phyloP scores from a whole-genome alignment of 2,113 vertebrate species.

The Piaya cayana region DNA sequence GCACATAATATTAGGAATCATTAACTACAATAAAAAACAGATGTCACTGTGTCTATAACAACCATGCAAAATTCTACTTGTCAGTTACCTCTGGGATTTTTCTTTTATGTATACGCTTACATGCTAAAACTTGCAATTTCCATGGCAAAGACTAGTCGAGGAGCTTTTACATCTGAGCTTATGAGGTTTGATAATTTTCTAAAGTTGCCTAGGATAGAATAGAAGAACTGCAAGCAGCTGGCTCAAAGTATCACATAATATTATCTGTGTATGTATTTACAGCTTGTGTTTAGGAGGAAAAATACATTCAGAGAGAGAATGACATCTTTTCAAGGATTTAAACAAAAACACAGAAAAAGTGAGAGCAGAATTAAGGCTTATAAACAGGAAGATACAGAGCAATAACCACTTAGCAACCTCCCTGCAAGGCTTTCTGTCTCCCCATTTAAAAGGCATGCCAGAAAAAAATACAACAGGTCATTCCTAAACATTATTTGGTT shows the following conservation, averaged over 20 bases:
- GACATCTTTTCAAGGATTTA: neutral
- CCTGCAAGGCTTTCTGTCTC: neutral
- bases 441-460: neutral
- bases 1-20: conserved; percentile 55
- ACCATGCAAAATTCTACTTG: conserved; percentile 24
- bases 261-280: conserved; percentile 17
- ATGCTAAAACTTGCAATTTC: conserved; percentile 13
- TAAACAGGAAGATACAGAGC: neutral
- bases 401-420: conserved; percentile 36
- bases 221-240: conserved; percentile 10
- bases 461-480: neutral
- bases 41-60: conserved; percentile 44
- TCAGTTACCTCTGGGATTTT: conserved; percentile 32
- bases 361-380: neutral
- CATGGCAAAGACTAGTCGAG: neutral
- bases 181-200: conserved; percentile 6
- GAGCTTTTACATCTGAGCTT: neutral
- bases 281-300: conserved; percentile 28
- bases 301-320: neutral
- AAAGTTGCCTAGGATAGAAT: neutral
- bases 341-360: conserved; percentile 3
- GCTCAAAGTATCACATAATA: conserved; percentile 8
- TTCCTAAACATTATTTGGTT: neutral
- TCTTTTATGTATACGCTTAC: neutral
- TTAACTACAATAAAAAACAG: conserved; percentile 57